Base-by-base conservation (phyloP, 2,113 vertebrate genomes). In the Osmerus eperlanus region DNA sequence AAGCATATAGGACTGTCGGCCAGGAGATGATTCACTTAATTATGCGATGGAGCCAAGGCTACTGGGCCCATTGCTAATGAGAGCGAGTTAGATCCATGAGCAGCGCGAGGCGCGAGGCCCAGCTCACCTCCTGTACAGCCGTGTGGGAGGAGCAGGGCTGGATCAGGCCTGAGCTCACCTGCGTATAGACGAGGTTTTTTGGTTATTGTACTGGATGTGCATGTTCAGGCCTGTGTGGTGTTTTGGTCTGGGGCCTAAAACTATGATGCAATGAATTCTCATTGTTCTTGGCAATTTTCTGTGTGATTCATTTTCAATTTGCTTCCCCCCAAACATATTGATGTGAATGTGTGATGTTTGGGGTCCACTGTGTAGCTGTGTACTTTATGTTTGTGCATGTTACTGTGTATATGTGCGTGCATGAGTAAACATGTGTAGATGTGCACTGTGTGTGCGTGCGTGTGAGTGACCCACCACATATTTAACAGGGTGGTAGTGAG, bases 21-120 rank as follows among this genome's bases (percentile, higher is more conserved):
- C 89, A 89, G 86, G 88, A 93, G 94, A 96, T 91, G 91, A 96
- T 95, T 97, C 95, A 96, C 93, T 97, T 97, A 96, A 97, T 97
- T 95, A 96, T 90, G 89, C 91, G 81, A 90, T 91, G 78, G 90
- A 75, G 75, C 65, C 74, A 70, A 88, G 83, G 19, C 36, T 65
- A 12, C 84, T 66, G 86, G 91, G 85, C 84, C 87, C 90, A 91
- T 0, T 90, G 88, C 87, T 93, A 88, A 92, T 92, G 88, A 77
- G 64, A 65, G 71, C 53, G 7, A 21, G 16, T 71, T 25, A 80
- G 74, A 82, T 72, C 71, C 61, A 52, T 28, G 54, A 68, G 53
- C 60, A 62, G n/a, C n/a, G n/a, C n/a, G n/a, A n/a, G n/a, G 73
- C 18, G 72, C 65, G 67, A 54, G n/a, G 29, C 67, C 65, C 69